These are phyloP conservation scores for Vanessa atalanta DNA, from an alignment of 1,140 invertebrate genomes.

Conservation along the genomic window DNA sequence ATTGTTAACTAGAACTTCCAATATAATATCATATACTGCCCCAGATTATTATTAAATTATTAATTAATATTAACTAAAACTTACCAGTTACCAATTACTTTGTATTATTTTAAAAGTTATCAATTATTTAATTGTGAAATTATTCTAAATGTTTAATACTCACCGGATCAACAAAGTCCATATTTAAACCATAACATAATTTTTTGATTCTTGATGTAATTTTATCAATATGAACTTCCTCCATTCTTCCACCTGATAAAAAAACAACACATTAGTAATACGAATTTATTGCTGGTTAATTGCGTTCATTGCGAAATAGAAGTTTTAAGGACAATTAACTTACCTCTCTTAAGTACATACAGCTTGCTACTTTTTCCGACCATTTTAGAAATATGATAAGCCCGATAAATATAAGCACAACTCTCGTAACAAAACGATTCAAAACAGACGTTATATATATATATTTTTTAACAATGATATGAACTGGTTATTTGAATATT, in stretches of 20 bases:
- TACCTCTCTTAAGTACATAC: constrained; percentile 66
- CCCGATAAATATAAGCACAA: not conserved
- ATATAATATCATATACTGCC: no score
- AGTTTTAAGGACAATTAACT: constrained; percentile 26
- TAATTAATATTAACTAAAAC: no score
- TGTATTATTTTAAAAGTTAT: no score
- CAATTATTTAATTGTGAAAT: not conserved
- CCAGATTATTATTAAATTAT: no score
- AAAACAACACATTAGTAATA: not conserved
- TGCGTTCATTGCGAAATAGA: not conserved
- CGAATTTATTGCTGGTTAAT: not conserved
- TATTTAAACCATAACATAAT: constrained; percentile 96
- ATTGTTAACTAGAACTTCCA: no score
- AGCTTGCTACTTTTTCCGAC: constrained; percentile 65
- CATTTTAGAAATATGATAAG: constrained; percentile 42
- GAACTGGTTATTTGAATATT: no score
- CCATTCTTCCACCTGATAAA: constrained; percentile 90
- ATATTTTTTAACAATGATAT: no score
- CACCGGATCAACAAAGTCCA: constrained; percentile 98
- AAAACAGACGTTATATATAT: no score
- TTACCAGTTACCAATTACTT: no score
- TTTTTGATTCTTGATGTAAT: constrained; percentile 98
- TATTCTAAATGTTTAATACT: constrained; percentile 51
- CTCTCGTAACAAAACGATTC: no score
- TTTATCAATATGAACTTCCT: constrained; percentile 98